phyloP scores from a whole-genome alignment of 2,888 invertebrate species.

The Cephalotes varians region DNA sequence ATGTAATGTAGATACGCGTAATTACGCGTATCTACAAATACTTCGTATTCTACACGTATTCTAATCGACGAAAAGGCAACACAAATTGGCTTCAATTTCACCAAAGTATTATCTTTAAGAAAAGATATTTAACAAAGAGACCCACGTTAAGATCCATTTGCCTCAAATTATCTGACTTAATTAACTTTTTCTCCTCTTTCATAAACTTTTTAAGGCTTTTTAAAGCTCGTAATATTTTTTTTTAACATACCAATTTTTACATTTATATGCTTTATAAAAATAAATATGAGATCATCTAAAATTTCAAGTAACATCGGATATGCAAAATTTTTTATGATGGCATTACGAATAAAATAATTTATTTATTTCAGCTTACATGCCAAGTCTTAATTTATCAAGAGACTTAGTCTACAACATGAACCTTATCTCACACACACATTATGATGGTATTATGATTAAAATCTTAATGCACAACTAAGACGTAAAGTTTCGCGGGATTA shows the following conservation, averaged over 20 bases:
- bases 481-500: background rate
- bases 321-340: background rate
- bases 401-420: too few species aligned
- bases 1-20: constrained; percentile 10
- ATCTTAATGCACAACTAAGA: background rate
- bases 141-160: constrained; percentile 62
- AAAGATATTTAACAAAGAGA: constrained; percentile 35
- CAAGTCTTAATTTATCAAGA: too few species aligned
- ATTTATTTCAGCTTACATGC: too few species aligned
- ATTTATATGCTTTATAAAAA: background rate
- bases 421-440: too few species aligned
- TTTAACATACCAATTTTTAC: background rate
- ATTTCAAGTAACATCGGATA: background rate
- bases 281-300: background rate
- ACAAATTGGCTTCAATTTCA: constrained; percentile 17
- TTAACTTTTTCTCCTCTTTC: background rate
- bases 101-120: constrained; percentile 34
- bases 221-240: background rate
- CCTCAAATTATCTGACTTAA: constrained; percentile 5
- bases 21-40: constrained; percentile 55
- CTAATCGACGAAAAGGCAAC: background rate
- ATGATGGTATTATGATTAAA: too few species aligned
- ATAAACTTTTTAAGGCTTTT: background rate
- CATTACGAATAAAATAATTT: background rate
- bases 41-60: constrained; percentile 54